Conservation (phyloP, 2,797 vertebrate species). For the Rhynchonycteris naso region DNA sequence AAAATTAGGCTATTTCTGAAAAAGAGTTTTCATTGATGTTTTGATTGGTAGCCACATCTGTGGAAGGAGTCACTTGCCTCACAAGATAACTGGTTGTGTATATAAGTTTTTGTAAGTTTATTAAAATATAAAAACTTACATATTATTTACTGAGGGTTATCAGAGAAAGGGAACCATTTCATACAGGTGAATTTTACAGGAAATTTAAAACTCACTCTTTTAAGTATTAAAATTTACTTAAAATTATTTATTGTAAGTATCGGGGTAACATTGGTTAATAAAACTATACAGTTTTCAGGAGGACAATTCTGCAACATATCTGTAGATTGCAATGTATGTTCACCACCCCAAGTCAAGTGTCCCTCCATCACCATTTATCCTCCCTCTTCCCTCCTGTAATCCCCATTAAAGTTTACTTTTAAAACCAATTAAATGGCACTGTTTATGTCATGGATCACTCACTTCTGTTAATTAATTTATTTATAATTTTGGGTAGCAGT, state of each 20-base stretch:
- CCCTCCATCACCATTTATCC: too few relatives aligned
- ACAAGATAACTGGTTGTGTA: neutral
- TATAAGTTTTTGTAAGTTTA: constrained; percentile 4
- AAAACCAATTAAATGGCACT: neutral
- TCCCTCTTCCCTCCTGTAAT: too few relatives aligned
- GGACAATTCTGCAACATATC: too few relatives aligned
- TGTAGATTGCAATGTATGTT: too few relatives aligned
- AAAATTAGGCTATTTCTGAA: neutral
- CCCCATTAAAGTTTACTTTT: constrained; percentile 6
- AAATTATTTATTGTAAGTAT: too few relatives aligned
- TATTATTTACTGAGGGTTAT: neutral
- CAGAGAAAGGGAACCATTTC: constrained; percentile 20
- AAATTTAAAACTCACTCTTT: neutral
- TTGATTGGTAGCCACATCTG: neutral
- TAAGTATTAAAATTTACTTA: constrained; percentile 19
- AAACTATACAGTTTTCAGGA: too few relatives aligned
- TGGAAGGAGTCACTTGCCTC: neutral
- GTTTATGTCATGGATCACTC: neutral
- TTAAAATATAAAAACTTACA: neutral
- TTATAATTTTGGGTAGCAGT: constrained; percentile 9
- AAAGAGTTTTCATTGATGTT: neutral
- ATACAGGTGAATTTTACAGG: neutral
- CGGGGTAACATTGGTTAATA: too few relatives aligned
- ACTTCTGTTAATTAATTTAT: constrained; percentile 19
- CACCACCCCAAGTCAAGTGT: too few relatives aligned